These are phyloP conservation scores for Pluvianellus socialis DNA, from an alignment of 2,113 vertebrate species.

Conservation along the genomic window DNA sequence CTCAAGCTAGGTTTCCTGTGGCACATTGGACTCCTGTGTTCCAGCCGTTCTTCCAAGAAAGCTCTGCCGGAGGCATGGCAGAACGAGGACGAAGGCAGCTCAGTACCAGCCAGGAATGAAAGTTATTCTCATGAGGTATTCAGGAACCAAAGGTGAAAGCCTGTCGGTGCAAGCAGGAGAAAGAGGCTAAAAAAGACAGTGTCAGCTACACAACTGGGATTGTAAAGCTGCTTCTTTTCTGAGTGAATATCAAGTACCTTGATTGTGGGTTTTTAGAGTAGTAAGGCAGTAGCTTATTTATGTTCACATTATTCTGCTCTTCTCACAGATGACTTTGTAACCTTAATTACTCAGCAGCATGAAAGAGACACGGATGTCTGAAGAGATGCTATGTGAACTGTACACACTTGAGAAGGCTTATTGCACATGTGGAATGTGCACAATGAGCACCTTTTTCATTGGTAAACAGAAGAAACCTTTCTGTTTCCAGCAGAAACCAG, in stretches of 20 bases:
- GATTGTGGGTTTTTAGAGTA: neutral
- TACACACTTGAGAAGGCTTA: neutral
- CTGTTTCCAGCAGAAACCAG: neutral
- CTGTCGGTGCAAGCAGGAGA: neutral
- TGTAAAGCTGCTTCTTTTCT: neutral
- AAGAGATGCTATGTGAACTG: neutral
- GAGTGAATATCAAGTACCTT: neutral
- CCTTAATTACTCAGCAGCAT: neutral
- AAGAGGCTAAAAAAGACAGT: neutral
- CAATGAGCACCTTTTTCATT: neutral
- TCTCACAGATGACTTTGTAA: neutral
- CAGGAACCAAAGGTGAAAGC: neutral
- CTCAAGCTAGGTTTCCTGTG: neutral
- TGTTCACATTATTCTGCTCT: neutral
- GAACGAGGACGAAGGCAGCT: neutral
- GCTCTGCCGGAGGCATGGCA: neutral
- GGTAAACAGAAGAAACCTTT: neutral
- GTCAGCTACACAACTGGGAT: neutral
- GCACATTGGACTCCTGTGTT: neutral
- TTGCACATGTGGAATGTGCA: neutral
- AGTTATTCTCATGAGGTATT: neutral
- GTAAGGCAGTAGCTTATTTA: neutral
- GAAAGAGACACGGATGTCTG: neutral
- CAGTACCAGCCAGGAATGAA: neutral
- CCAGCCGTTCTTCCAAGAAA: neutral